Evolutionary conservation across 1,140 invertebrate genomes (phyloP).

Genomic region (Solenopsis invicta): DNA sequence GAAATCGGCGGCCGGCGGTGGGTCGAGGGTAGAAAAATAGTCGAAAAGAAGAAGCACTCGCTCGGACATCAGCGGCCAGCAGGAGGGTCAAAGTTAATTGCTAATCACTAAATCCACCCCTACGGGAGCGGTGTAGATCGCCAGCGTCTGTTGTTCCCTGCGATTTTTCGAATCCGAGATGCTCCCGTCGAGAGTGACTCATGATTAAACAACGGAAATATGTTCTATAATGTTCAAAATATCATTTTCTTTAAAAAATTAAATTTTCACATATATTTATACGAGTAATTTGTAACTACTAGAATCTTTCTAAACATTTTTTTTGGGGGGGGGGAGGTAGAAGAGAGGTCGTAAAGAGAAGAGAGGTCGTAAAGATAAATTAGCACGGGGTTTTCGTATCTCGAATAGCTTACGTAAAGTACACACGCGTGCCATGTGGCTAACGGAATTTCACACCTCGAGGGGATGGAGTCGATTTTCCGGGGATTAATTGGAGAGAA

Average conservation of each 20-base stretch:
- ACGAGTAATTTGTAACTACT: neutral
- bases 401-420: slow-evolving; percentile 70
- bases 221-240: neutral
- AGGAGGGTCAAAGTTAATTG: slow-evolving; percentile 75
- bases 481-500: slow-evolving; percentile 70
- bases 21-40: slow-evolving; percentile 48
- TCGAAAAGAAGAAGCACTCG: slow-evolving; percentile 29
- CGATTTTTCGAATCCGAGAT: slow-evolving; percentile 69
- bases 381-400: neutral
- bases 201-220: neutral
- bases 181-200: slow-evolving; percentile 26
- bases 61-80: slow-evolving; percentile 57
- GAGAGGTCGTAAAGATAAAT: neutral
- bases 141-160: slow-evolving; percentile 62
- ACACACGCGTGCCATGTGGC: slow-evolving; percentile 80
- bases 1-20: slow-evolving; percentile 76
- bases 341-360: neutral
- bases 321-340: neutral
- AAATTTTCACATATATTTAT: neutral
- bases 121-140: slow-evolving; percentile 32
- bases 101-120: slow-evolving; percentile 71
- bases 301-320: neutral
- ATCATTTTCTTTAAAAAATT: neutral
- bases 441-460: slow-evolving; percentile 77
- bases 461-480: slow-evolving; percentile 75